Percentiles rank a stretch among this genome's conserved stretches.
phyloP scores from a whole-genome alignment of 2,797 vertebrate species.

The Prunella strophiata region DNA sequence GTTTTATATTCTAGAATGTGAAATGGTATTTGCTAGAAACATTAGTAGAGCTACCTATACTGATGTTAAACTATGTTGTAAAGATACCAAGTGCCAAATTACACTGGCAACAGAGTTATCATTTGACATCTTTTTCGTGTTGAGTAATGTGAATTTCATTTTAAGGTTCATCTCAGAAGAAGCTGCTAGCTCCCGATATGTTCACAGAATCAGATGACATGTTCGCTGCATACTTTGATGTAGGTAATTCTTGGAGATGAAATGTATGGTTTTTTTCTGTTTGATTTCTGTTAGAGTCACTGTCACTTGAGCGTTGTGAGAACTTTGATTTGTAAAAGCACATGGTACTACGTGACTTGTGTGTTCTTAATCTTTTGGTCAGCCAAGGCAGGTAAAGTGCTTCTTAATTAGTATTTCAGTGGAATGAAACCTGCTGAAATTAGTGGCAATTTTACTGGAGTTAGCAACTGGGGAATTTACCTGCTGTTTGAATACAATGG shows the following conservation, averaged over 20 bases:
- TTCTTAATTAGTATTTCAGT: neutral
- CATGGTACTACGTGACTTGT: neutral
- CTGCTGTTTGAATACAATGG: neutral
- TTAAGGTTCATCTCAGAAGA: conserved; percentile 92
- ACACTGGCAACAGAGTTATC: neutral
- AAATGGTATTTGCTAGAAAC: neutral
- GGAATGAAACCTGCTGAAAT: neutral
- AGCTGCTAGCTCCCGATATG: conserved; percentile 96
- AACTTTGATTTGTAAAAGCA: neutral
- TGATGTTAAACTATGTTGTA: neutral
- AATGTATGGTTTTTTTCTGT: neutral
- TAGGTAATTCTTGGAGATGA: conserved; percentile 77
- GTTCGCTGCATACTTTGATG: conserved; percentile 98
- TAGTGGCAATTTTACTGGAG: neutral
- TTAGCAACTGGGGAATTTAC: neutral
- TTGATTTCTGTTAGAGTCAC: neutral
- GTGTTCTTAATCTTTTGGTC: neutral
- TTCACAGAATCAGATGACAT: conserved; percentile 99
- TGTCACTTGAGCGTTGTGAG: neutral
- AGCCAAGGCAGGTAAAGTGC: neutral
- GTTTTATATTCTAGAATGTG: neutral
- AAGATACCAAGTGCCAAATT: neutral
- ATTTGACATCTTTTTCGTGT: neutral
- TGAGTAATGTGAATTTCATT: conserved; percentile 61
- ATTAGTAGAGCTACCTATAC: neutral